phyloP scores from a whole-genome alignment of 2,113 vertebrate species.

The Apaloderma vittatum region DNA sequence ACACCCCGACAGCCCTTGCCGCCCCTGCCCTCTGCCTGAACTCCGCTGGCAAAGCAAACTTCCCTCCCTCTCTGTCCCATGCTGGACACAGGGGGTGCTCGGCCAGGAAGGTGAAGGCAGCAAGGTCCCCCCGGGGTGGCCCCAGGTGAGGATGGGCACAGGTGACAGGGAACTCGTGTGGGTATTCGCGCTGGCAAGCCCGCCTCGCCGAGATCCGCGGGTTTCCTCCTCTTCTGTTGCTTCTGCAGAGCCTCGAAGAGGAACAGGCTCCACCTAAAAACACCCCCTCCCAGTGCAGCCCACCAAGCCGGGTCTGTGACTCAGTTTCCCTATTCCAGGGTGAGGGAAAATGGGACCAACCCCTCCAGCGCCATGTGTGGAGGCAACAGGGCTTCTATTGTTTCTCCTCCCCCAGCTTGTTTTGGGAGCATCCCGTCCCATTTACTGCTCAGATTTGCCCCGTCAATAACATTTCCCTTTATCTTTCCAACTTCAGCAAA shows the following conservation, averaged over 20 bases:
- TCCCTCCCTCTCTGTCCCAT: not conserved
- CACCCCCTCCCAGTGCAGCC: not conserved
- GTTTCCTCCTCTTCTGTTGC: not conserved
- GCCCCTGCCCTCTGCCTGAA: not conserved
- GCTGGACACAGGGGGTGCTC: too few relatives aligned
- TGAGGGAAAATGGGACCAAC: fast-evolving
- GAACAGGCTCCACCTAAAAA: not conserved
- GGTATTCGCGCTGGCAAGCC: fast-evolving
- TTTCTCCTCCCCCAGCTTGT: not conserved
- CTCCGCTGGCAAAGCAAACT: not conserved
- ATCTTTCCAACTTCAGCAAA: not conserved
- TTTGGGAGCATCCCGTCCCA: not conserved
- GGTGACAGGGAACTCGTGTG: not conserved
- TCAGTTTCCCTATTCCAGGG: not conserved
- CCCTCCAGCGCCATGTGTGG: not conserved
- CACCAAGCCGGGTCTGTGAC: not conserved
- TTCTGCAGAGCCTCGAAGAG: not conserved
- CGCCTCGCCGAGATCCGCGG: fast-evolving
- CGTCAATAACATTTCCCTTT: not conserved
- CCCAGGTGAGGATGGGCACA: not conserved
- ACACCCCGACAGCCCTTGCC: not conserved
- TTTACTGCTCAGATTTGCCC: not conserved
- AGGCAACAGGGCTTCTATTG: fast-evolving
- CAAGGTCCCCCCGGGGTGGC: too few relatives aligned
- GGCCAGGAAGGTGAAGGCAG: too few relatives aligned